Evolutionary conservation across 2,113 vertebrate species (phyloP), one percentile per base, ranked within the genome.

Genomic region (Pachypanchax playfairii): DNA sequence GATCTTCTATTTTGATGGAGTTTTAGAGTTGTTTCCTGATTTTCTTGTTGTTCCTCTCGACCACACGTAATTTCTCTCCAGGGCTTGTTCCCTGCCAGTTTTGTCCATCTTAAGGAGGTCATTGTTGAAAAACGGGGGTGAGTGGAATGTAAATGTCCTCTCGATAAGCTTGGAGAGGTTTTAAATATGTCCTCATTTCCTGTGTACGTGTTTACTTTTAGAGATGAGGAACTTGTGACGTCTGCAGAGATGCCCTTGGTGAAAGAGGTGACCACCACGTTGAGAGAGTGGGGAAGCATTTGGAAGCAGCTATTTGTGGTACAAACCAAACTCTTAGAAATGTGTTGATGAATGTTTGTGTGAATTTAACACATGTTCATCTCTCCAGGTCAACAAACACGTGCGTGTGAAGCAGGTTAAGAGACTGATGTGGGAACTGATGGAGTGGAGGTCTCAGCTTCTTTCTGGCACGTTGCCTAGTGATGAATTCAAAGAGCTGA

Each of bases 281-380:
- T 99, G 31, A 94, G 96, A 76, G 97, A 99, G 77, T 99, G 97
- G 97, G 95, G 94, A 13, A 95, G 86, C 89, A 98, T 99, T 82
- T 99, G 96, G 96, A 99, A 96, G 65, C 96, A 97, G 72, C 92
- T 98, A n/a, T 99, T 94, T 65, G 92, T 95, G 95, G 97, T 99
- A 90, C 82, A 88, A 75, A 56, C 13, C 17, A 61, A 65, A 14
- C 6, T 44, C 11, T 26, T 10, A 59, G 13, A 49, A 33, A 52
- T 31, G 9, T 58, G 15, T 29, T 3, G 47, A 28, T 43, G 43
- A 8, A 20, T 42, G 24, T 43, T 36, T 17, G 13, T 43, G 3
- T 24, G 54, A 25, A 17, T 44, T 4, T 51, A 64, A 85, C 49
- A 5, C 11, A 17, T 22, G 7, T 75, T 15, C 77, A 7, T 0